Conservation (phyloP, 2,888 invertebrate genomes). For the Alsophila aescularia region DNA sequence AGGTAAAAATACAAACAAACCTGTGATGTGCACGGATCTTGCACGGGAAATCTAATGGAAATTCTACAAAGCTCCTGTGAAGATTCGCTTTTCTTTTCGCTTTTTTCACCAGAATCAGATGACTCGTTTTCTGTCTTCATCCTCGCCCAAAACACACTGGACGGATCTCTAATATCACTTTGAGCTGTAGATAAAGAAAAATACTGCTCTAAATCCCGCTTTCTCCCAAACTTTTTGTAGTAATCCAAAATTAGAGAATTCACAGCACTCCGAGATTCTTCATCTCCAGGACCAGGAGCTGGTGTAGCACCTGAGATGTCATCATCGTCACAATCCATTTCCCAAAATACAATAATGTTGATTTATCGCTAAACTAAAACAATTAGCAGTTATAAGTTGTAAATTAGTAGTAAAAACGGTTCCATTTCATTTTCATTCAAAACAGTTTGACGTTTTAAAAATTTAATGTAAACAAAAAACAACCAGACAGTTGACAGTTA, state of each 20-base stretch:
- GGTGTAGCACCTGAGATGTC: constrained; percentile 34
- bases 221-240: constrained; percentile 87
- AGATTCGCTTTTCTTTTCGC: constrained; percentile 60
- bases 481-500: too few species aligned
- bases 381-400: constrained; percentile 16
- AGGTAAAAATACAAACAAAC: constrained; percentile 37
- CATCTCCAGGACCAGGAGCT: constrained; percentile 37
- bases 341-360: constrained; percentile 7
- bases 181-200: constrained; percentile 82
- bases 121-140: constrained; percentile 75
- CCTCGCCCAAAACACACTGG: constrained; percentile 73
- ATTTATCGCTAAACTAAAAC: constrained; percentile 38
- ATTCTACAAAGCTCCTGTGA: constrained; percentile 75
- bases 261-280: constrained; percentile 57
- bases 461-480: too few species aligned
- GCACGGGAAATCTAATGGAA: constrained; percentile 70
- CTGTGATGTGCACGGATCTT: constrained; percentile 63
- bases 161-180: constrained; percentile 69
- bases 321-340: constrained; percentile 63
- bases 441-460: too few species aligned
- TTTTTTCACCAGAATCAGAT: constrained; percentile 68
- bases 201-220: constrained; percentile 87
- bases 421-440: constrained; percentile 15
- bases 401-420: constrained; percentile 18
- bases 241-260: constrained; percentile 85